Evolutionary conservation across 1,140 invertebrate species (phyloP).

Genomic region (Drosophila nasuta): DNA sequence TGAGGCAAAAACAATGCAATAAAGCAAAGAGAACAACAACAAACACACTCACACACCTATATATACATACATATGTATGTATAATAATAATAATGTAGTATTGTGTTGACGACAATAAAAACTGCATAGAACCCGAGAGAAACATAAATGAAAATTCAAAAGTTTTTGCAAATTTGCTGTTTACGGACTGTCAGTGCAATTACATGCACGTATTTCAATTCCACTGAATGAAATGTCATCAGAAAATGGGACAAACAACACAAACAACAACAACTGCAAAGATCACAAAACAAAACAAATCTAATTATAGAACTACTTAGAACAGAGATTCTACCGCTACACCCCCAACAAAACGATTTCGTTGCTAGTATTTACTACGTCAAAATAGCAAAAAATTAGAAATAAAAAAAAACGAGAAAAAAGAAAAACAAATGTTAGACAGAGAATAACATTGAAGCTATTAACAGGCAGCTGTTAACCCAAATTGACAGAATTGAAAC

Average conservation of each 20-base stretch:
- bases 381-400: slow-evolving; percentile 6
- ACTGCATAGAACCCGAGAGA: not conserved
- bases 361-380: slow-evolving; percentile 9
- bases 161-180: slow-evolving; percentile 21
- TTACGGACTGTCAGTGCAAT: slow-evolving; percentile 42
- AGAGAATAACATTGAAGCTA: slow-evolving; percentile 23
- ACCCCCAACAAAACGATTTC: slow-evolving; percentile 26
- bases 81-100: not conserved
- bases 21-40: slow-evolving; percentile 8
- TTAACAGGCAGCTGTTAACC: slow-evolving; percentile 34
- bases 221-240: slow-evolving; percentile 51
- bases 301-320: slow-evolving; percentile 41
- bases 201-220: slow-evolving; percentile 24
- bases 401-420: slow-evolving; percentile 1
- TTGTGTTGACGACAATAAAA: slow-evolving; percentile 5
- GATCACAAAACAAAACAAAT: slow-evolving; percentile 24
- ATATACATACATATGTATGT: not conserved
- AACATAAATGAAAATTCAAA: slow-evolving; percentile 2
- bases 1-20: not conserved
- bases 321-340: not conserved
- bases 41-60: slow-evolving; percentile 5
- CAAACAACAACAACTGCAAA: slow-evolving; percentile 7
- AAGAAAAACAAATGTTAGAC: slow-evolving; percentile 11
- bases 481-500: slow-evolving; percentile 15
- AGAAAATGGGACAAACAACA: slow-evolving; percentile 35